phyloP scores from a whole-genome alignment of 1,140 invertebrate species.

The Wiebesia pumilae region DNA sequence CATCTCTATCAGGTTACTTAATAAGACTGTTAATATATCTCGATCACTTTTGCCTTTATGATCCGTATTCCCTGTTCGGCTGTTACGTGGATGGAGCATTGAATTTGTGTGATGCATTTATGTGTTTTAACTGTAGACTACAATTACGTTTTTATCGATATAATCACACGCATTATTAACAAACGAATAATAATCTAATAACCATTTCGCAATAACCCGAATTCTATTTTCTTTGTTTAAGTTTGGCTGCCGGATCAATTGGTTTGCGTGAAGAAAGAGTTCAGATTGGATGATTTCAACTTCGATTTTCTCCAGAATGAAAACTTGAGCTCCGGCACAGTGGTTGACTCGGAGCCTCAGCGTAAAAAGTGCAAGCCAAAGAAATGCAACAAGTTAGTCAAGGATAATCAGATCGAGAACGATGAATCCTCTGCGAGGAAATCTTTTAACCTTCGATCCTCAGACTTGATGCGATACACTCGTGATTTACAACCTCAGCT shows the following conservation, averaged over 20 bases:
- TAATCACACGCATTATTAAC: not conserved
- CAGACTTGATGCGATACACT: not conserved
- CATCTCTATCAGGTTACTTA: too few species aligned
- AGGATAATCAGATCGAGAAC: not conserved
- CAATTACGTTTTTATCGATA: not conserved
- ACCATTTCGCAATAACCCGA: not conserved
- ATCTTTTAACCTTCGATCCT: not conserved
- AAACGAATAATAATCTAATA: not conserved
- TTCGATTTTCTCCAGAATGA: not conserved
- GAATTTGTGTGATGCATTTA: too few species aligned
- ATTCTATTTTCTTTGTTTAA: slow-evolving; percentile 8
- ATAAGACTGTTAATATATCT: too few species aligned
- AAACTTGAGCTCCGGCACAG: not conserved
- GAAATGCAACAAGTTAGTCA: not conserved
- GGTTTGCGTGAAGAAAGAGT: not conserved
- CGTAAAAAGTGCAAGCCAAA: not conserved
- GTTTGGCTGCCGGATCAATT: not conserved
- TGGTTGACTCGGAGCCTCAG: not conserved
- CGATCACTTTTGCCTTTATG: too few species aligned
- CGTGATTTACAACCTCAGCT: not conserved
- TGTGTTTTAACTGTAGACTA: not conserved
- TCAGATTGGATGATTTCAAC: not conserved
- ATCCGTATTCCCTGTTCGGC: too few species aligned
- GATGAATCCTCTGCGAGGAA: not conserved
- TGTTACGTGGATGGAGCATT: too few species aligned